These are phyloP conservation scores for Entomyzon cyanotis DNA, from an alignment of 2,113 vertebrate genomes.

Conservation along the genomic window DNA sequence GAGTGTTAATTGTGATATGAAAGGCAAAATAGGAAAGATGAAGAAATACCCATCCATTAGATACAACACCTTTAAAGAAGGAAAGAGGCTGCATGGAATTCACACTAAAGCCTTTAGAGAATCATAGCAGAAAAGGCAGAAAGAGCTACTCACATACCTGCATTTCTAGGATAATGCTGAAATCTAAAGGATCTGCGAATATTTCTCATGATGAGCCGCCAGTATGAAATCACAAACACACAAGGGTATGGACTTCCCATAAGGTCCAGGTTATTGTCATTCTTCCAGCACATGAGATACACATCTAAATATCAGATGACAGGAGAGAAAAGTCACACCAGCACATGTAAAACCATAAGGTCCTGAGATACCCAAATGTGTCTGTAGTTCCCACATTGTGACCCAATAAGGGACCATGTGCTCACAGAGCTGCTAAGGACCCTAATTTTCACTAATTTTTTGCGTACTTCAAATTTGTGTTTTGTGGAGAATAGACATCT, in stretches of 20 bases:
- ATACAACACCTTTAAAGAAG: neutral
- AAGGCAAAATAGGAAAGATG: neutral
- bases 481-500: neutral
- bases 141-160: neutral
- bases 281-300: neutral
- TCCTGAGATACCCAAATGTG: rapidly evolving
- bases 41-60: neutral
- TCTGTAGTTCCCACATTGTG: neutral
- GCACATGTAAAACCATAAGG: neutral
- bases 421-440: neutral
- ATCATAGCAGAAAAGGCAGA: neutral
- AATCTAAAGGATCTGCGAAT: neutral
- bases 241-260: rapidly evolving
- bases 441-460: neutral
- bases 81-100: neutral
- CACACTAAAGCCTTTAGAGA: neutral
- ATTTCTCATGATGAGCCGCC: neutral
- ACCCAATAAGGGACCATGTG: rapidly evolving
- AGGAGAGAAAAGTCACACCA: neutral
- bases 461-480: neutral
- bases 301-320: neutral
- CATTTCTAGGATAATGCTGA: neutral
- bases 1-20: neutral
- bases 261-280: neutral
- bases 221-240: neutral